Evolutionary conservation across 2,113 vertebrate species (phyloP), one percentile per base, ranked within the genome.

Genomic region (Forbesichthys agassizii): DNA sequence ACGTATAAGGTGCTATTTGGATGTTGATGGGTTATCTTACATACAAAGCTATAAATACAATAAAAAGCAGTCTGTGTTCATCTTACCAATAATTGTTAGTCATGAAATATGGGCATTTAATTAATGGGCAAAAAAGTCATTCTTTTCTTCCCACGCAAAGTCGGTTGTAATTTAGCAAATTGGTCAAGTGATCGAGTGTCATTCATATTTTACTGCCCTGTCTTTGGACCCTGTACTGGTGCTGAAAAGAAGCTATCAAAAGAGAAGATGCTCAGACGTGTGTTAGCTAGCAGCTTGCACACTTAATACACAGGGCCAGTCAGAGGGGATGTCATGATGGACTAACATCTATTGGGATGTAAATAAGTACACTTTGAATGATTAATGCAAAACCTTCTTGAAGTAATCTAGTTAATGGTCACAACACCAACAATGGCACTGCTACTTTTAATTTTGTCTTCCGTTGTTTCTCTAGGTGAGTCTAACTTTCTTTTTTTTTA

Each of bases 141-240:
- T 27, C 4, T 5, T 49, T 64, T 12, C 2, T 51, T 49, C 27
- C 20, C 14, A 48, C 33, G 3, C 33, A 49, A 61, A 73, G 48
- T 20, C 4, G n/a, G 48, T 65, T 71, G 11, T 68, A 11, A 64
- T 36, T 3, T 33, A 67, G 27, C 56, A 55, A 74, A 59, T 36
- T 8, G 68, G 63, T 74, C 36, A 73, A 58, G 51, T 69, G 66
- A 69, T 78, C 71, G 73, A 74, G 55, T 70, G 61, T 74, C 79
- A 60, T 81, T 48, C 54, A 63, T 63, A 69, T 86, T 89, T 92
- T 91, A 93, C 71, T 69, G 77, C 80, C 66, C 55, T 79, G 73
- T 78, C 92, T 89, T 91, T 93, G 92, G 82, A 93, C 92, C 82
- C 79, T 74, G 36, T 63, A 47, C 16, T 42, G 74, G 69, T 68